Percentiles rank a stretch among this genome's conserved stretches.
Evolutionary conservation across 2,113 vertebrate genomes (phyloP).

Genomic region (Oostethus manadensis): DNA sequence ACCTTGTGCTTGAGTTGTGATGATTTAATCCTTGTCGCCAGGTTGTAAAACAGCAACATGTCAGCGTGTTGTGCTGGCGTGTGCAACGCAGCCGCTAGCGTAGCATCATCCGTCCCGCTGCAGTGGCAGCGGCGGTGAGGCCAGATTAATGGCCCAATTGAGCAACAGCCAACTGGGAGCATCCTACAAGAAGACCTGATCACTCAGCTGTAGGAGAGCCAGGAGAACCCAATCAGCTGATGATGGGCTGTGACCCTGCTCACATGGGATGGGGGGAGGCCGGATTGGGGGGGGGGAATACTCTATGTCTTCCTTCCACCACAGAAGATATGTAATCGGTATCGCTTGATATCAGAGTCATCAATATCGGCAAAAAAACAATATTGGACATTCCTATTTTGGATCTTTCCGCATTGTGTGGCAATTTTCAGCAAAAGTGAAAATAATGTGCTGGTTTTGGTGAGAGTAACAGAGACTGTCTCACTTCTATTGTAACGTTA

Average conservation of each 20-base stretch:
- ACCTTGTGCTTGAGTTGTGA: no score
- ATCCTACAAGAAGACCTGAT: slow-evolving; percentile 54
- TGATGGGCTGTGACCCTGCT: slow-evolving; percentile 30
- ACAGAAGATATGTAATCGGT: no score
- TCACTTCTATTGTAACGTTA: no score
- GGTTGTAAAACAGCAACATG: slow-evolving; percentile 30
- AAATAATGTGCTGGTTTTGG: no score
- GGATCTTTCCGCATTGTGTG: no score
- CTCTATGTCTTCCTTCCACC: no score
- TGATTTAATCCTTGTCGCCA: not conserved
- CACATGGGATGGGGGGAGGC: not conserved
- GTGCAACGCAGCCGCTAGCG: slow-evolving; percentile 32
- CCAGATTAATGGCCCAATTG: slow-evolving; percentile 68
- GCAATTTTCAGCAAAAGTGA: no score
- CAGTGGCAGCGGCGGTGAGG: not conserved
- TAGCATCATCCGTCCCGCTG: slow-evolving; percentile 55
- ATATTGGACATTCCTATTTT: no score
- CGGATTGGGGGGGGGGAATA: not conserved
- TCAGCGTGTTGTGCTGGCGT: slow-evolving; percentile 20
- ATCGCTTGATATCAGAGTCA: no score
- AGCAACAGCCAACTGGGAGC: slow-evolving; percentile 57
- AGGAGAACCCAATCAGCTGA: slow-evolving; percentile 55
- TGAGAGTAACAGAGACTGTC: no score
- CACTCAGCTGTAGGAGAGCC: slow-evolving; percentile 57
- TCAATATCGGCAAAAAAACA: no score